These are phyloP conservation scores for Ceratitis capitata DNA, from an alignment of 1,140 invertebrate genomes.

Conservation along the genomic window DNA sequence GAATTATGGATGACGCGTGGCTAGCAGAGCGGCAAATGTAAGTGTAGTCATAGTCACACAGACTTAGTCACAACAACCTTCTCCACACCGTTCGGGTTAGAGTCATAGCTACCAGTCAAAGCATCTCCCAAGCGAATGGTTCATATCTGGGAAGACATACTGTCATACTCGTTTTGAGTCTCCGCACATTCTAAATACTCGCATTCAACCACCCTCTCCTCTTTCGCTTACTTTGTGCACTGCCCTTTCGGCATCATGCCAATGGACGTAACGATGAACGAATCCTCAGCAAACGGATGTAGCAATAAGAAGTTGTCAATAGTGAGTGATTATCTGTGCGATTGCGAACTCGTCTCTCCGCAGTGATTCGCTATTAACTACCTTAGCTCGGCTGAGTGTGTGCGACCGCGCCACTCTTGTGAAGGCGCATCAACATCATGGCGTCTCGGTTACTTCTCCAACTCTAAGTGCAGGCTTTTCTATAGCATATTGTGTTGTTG, in stretches of 20 bases:
- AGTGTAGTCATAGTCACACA: neutral
- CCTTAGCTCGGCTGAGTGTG: too few relatives aligned
- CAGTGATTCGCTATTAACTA: slow-evolving; percentile 9
- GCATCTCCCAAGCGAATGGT: neutral
- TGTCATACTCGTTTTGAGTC: too few relatives aligned
- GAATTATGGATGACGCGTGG: slow-evolving; percentile 20
- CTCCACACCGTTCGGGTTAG: too few relatives aligned
- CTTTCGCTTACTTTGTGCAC: neutral
- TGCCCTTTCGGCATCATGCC: too few relatives aligned
- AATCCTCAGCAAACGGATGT: slow-evolving; percentile 55
- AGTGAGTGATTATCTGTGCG: slow-evolving; percentile 64
- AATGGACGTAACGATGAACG: too few relatives aligned
- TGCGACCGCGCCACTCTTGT: too few relatives aligned
- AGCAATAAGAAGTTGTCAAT: slow-evolving; percentile 65
- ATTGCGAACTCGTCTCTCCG: slow-evolving; percentile 24
- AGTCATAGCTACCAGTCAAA: neutral
- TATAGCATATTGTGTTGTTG: neutral
- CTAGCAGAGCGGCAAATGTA: slow-evolving; percentile 36
- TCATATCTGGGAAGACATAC: too few relatives aligned
- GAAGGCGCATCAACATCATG: too few relatives aligned
- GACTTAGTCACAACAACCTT: neutral
- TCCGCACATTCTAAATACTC: neutral
- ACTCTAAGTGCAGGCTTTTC: too few relatives aligned
- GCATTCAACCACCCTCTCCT: neutral
- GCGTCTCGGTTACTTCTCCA: too few relatives aligned